Evolutionary conservation across 2,797 vertebrate species (phyloP).

Genomic region (Oceanodroma leucorhoa): DNA sequence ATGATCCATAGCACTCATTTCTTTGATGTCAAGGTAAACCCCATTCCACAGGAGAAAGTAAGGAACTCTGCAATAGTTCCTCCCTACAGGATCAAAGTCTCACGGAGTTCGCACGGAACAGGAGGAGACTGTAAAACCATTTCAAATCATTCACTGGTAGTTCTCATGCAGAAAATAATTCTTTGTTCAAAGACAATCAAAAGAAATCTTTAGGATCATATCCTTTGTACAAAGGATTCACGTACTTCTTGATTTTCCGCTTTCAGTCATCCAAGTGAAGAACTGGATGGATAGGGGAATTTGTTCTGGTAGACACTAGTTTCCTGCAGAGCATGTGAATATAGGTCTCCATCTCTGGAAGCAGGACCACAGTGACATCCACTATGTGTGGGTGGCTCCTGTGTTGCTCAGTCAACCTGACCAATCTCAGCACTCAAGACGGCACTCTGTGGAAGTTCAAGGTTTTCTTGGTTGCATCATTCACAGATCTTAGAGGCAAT

Average conservation of each 20-base stretch:
- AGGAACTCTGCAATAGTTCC: neutral
- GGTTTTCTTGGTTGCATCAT: neutral
- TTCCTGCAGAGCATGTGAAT: neutral
- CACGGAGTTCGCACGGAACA: rapidly evolving
- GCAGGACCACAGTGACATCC: neutral
- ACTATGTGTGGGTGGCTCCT: neutral
- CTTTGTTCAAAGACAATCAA: neutral
- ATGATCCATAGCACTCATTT: neutral
- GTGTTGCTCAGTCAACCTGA: neutral
- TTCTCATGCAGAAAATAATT: neutral
- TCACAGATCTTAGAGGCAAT: neutral
- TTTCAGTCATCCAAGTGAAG: neutral
- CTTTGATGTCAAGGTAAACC: neutral
- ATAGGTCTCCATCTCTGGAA: neutral
- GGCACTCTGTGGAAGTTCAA: neutral
- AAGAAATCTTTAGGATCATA: neutral
- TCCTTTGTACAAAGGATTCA: neutral
- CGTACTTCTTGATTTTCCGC: neutral
- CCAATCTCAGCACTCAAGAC: neutral
- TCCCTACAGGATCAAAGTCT: neutral
- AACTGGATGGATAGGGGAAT: neutral
- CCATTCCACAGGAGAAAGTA: neutral
- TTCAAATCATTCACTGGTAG: neutral
- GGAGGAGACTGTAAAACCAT: neutral
- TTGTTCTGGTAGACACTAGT: neutral